Base-by-base conservation (phyloP, 2,797 vertebrate genomes). In the Staurois parvus region DNA sequence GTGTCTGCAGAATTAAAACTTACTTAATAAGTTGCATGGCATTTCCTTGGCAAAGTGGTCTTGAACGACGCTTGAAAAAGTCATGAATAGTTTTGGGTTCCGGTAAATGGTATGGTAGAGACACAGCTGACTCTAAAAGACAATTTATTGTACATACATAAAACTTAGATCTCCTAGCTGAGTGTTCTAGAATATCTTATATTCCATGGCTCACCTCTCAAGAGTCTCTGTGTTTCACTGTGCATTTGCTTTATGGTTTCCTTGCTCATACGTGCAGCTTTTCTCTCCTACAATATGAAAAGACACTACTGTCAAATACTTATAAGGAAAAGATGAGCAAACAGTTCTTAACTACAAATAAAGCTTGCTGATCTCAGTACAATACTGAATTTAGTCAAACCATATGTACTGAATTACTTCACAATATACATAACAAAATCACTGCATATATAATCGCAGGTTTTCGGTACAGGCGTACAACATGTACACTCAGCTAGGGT, bases 61-160 rank as follows among this genome's bases (percentile, higher is more conserved):
- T 92, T 88, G 91, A 90, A 88, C 95, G 95, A 87, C 91, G 91
- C 91, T 92, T 98, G 90, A 94, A 99, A 91, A 98, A 99, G 87
- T 99, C 96, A 2, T 97, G 95, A 45, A 99, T 89, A 66, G 93
- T 97, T 93, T 97, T 99, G 69, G 96, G 94, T 83, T 97, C 95
- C n/a, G 98, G 98, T 86, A 99, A 81, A 24, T 99, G 96, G 91
- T 99, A 99, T 0, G 97, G 98, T 73, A 99, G 93, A 84, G 97
- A 97, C 12, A 97, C 90, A 0, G 91, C 90, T 0, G 97, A 96
- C 90, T 99, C 98, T 99, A 48, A 68, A 67, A 75, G 40, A n/a
- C 21, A 62, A n/a, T 52, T 59, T 59, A 59, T 24, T 19, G 48
- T 59, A 24, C 21, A 59, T 59, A 59, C 11, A 59, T 13, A 59